phyloP scores from a whole-genome alignment of 1,140 invertebrate species.

The Magallana angulata region DNA sequence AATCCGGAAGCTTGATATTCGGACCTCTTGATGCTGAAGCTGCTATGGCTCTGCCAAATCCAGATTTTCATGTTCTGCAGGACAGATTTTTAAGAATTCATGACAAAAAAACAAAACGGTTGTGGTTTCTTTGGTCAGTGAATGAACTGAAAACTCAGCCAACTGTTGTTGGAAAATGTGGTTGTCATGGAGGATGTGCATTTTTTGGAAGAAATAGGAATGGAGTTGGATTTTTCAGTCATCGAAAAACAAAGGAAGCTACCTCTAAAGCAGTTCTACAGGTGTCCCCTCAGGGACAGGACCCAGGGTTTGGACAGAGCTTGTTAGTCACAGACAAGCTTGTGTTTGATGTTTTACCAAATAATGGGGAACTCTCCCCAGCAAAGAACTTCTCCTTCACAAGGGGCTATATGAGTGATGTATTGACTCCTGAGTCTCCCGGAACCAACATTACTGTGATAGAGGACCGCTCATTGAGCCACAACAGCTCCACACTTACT shows the following conservation, averaged over 20 bases:
- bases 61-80: slow-evolving; percentile 77
- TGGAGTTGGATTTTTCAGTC: slow-evolving; percentile 92
- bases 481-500: slow-evolving; percentile 25
- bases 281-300: slow-evolving; percentile 81
- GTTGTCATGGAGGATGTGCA: slow-evolving; percentile 94
- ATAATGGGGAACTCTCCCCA: slow-evolving; percentile 59
- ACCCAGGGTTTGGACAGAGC: slow-evolving; percentile 95
- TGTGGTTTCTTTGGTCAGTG: slow-evolving; percentile 96
- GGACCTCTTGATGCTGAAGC: slow-evolving; percentile 95
- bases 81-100: slow-evolving; percentile 89
- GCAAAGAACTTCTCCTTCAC: slow-evolving; percentile 72
- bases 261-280: slow-evolving; percentile 69
- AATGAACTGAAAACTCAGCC: slow-evolving; percentile 81
- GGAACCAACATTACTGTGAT: slow-evolving; percentile 64
- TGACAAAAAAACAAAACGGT: slow-evolving; percentile 90
- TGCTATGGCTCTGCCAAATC: slow-evolving; percentile 83
- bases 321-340: slow-evolving; percentile 91
- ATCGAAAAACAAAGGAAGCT: slow-evolving; percentile 81
- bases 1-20: slow-evolving; percentile 92
- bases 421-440: slow-evolving; percentile 72
- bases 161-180: slow-evolving; percentile 87
- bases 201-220: slow-evolving; percentile 93
- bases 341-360: slow-evolving; percentile 88
- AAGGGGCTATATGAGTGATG: slow-evolving; percentile 74
- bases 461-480: slow-evolving; percentile 51